Percentiles rank a stretch among this genome's conserved stretches.
Conservation (phyloP, 2,797 vertebrate species). For the Malurus splendens region DNA sequence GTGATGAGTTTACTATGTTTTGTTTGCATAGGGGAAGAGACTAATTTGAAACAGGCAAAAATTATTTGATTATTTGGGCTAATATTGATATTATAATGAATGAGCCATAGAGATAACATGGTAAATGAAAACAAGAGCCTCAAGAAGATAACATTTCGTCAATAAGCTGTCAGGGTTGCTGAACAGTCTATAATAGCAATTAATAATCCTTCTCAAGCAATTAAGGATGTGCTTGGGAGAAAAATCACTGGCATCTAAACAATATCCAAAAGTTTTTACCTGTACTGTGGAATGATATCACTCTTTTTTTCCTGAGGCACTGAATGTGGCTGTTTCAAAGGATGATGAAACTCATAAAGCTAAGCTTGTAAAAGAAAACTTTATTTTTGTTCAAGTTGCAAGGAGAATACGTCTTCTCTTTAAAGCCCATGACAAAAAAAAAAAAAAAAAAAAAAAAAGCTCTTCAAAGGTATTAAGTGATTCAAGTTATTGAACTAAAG, state of each 20-base stretch:
- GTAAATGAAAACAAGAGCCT: constrained; percentile 15
- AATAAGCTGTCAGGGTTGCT: not conserved
- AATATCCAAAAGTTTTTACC: not conserved
- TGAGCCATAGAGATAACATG: not conserved
- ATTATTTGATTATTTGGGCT: not conserved
- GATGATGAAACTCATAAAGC: not conserved
- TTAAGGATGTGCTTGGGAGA: not conserved
- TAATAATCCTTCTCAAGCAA: constrained; percentile 28
- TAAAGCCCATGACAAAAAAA: not conserved
- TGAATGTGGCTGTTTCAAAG: not conserved
- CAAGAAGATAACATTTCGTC: not conserved
- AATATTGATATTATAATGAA: constrained; percentile 3
- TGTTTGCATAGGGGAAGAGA: not conserved
- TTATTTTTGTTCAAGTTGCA: not conserved
- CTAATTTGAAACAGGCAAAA: not conserved
- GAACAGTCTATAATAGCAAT: not conserved
- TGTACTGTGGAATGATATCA: not conserved
- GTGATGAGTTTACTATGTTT: not conserved
- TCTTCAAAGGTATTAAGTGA: not conserved
- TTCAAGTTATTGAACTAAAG: constrained; percentile 9
- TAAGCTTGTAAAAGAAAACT: not conserved
- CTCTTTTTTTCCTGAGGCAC: not conserved
- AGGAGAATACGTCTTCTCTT: not conserved
- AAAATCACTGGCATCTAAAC: not conserved
- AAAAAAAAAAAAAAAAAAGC: not conserved